Base-by-base conservation (phyloP, 2,888 invertebrate species). In the Corbicula japonica region DNA sequence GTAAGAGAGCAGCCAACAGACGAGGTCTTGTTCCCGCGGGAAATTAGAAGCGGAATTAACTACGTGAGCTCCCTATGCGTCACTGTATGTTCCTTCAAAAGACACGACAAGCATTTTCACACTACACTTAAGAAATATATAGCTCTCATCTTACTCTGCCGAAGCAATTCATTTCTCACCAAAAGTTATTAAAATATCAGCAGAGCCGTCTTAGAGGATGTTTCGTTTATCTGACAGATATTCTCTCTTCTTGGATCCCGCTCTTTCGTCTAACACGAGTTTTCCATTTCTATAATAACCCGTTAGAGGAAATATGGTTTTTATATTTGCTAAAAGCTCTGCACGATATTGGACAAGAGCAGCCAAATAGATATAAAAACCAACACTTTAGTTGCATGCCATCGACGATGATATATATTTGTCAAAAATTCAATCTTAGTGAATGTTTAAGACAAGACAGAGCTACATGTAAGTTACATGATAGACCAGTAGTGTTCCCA, bases 41-140 rank as follows among this genome's bases (percentile, higher is more conserved):
- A 70, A 76, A 76, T 76, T 62, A 76, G 52, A 35, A 38, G 23
- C 28, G 41, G 54, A 52, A 66, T 66, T 66, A 66, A 50, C 28
- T 66, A 28, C 66, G 54, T 41, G 66, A 54, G 66, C 66, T 65
- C 38, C 10, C 54, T 41, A 34, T 21, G 54, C 66, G 54, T n/a
- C 54, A 5, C 38, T 52, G 28, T n/a, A 32, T 28, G 38, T 54
- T 66, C 54, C n/a, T 41, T 41, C 54, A 28, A 52, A 32, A 52
- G 44, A 69, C 50, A 69, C 76, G 46, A 60, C 21, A 38, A n/a
- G 46, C 34, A 30, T 18, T 28, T 58, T 58, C 62, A 70, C 70
- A 70, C 56, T 56, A 46, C 46, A 56, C 56, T 73, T 73, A 46
- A 58, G 56, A 48, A 65, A 44, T 35, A 70, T 58, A 70, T 70